These are phyloP conservation scores for Otolemur garnettii DNA, from an alignment of 2,113 vertebrate species.

Conservation along the genomic window DNA sequence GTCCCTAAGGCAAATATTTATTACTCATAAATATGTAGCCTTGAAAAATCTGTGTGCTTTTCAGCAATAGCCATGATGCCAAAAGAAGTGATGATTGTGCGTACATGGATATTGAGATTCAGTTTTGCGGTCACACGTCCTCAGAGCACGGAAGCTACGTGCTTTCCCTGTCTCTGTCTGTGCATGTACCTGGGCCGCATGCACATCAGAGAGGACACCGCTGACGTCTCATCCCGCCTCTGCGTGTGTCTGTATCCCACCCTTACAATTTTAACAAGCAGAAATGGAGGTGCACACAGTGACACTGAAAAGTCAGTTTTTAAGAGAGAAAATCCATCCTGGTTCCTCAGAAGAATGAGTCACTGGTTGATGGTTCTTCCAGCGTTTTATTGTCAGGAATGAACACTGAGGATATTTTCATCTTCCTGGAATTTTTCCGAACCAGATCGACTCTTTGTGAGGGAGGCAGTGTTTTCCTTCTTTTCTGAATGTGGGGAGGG, in stretches of 20 bases:
- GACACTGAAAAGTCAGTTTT: conserved; percentile 20
- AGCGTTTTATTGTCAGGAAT: conserved; percentile 58
- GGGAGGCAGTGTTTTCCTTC: conserved; percentile 71
- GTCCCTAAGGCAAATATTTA: neutral
- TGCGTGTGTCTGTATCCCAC: neutral
- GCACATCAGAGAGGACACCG: neutral
- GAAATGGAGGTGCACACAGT: neutral
- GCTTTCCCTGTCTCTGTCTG: neutral
- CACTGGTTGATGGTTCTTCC: conserved; percentile 29
- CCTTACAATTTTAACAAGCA: neutral
- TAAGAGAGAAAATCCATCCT: conserved; percentile 28
- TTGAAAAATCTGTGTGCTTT: neutral
- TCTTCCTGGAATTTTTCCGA: conserved; percentile 79
- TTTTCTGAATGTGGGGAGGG: conserved; percentile 56
- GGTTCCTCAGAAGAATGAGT: conserved; percentile 60
- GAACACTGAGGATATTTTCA: conserved; percentile 69
- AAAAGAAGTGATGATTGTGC: neutral
- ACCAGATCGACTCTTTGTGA: conserved; percentile 55
- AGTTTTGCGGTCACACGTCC: neutral
- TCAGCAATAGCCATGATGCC: neutral
- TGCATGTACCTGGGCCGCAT: accelerated
- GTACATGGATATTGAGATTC: neutral
- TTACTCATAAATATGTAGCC: neutral
- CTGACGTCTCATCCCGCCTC: neutral
- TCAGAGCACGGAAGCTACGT: neutral